These are phyloP conservation scores for Pimpla rufipes DNA, from an alignment of 2,888 invertebrate genomes.

Conservation along the genomic window DNA sequence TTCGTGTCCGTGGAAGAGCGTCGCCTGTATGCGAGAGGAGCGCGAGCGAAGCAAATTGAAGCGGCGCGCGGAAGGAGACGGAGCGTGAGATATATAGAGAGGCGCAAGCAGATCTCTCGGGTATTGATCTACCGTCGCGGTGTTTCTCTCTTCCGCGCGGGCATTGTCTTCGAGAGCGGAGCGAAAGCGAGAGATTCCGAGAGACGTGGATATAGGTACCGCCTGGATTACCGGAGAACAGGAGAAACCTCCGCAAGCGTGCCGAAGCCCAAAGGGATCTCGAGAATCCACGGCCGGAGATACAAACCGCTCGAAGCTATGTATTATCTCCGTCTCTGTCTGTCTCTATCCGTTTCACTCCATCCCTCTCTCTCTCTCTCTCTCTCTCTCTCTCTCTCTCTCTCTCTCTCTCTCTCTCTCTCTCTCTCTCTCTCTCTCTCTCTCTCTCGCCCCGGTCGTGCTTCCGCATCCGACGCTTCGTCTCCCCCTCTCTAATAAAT, in stretches of 20 bases:
- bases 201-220: slow-evolving; percentile 54
- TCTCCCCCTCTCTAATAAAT: slow-evolving; percentile 51
- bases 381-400: background rate
- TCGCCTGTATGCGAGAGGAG: too few species aligned
- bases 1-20: too few species aligned
- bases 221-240: slow-evolving; percentile 62
- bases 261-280: slow-evolving; percentile 43
- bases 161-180: slow-evolving; percentile 58
- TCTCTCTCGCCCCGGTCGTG: slow-evolving; percentile 7
- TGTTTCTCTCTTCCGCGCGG: slow-evolving; percentile 45
- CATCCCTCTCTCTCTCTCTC: background rate
- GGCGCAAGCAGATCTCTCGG: slow-evolving; percentile 30
- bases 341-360: slow-evolving; percentile 25
- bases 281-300: slow-evolving; percentile 50
- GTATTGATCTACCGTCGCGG: slow-evolving; percentile 63
- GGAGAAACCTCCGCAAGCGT: slow-evolving; percentile 60
- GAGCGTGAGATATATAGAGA: too few species aligned
- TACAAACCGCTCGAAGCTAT: slow-evolving; percentile 40
- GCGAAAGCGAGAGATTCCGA: slow-evolving; percentile 52
- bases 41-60: too few species aligned
- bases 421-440: background rate
- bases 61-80: too few species aligned
- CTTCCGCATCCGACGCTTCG: slow-evolving; percentile 31
- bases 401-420: background rate
- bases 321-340: slow-evolving; percentile 1